Evolutionary conservation across 2,113 vertebrate species (phyloP).

Genomic region (Eurystomus gularis): DNA sequence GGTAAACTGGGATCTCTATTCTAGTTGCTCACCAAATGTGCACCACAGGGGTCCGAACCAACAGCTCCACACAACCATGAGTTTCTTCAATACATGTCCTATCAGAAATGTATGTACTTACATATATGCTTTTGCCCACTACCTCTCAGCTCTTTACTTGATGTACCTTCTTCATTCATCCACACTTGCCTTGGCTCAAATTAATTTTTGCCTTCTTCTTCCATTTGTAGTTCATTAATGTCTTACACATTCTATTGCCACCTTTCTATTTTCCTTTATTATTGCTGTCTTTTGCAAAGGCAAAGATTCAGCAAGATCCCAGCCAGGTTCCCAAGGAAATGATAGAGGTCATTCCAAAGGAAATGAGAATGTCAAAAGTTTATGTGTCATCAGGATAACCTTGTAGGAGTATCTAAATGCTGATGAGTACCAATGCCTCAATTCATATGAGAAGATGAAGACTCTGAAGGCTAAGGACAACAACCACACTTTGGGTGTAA

Average conservation of each 20-base stretch:
- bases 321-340: neutral
- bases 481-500: neutral
- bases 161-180: neutral
- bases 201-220: neutral
- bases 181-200: neutral
- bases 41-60: neutral
- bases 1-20: neutral
- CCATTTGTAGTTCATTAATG: neutral
- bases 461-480: neutral
- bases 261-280: neutral
- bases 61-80: neutral
- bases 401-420: neutral
- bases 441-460: neutral
- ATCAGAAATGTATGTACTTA: neutral
- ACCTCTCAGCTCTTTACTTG: neutral
- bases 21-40: neutral
- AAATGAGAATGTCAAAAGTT: neutral
- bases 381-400: neutral
- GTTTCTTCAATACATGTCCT: neutral
- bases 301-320: neutral
- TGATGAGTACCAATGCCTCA: neutral
- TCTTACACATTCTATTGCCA: neutral
- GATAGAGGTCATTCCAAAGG: too few species aligned
- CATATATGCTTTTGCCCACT: neutral
- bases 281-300: neutral